phyloP scores from a whole-genome alignment of 2,888 invertebrate genomes.

The Epinotia brunnichana region DNA sequence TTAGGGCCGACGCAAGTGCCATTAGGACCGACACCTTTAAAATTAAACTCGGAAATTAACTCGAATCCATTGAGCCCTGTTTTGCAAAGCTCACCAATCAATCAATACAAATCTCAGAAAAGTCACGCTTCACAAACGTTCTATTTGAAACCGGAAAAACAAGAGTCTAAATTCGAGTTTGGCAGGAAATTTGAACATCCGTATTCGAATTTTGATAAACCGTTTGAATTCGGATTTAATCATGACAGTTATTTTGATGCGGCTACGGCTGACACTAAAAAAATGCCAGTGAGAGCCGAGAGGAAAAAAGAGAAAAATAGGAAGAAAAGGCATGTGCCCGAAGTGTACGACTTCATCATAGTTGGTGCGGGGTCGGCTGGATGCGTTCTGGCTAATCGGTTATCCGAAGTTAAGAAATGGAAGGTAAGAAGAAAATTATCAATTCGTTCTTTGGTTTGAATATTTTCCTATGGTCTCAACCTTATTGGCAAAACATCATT shows the following conservation, averaged over 20 bases:
- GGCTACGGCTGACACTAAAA: slow-evolving; percentile 58
- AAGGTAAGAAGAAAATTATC: slow-evolving; percentile 74
- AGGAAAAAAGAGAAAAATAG: slow-evolving; percentile 53
- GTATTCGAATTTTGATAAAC: slow-evolving; percentile 47
- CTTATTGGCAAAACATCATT: not conserved
- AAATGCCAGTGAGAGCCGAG: slow-evolving; percentile 48
- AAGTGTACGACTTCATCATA: slow-evolving; percentile 85
- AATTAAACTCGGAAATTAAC: slow-evolving; percentile 42
- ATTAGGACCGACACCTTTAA: slow-evolving; percentile 47
- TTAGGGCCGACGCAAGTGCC: slow-evolving; percentile 42
- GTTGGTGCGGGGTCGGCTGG: slow-evolving; percentile 88
- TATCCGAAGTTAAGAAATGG: slow-evolving; percentile 85
- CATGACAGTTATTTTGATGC: slow-evolving; percentile 56
- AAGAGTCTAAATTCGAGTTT: slow-evolving; percentile 51
- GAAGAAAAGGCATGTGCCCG: slow-evolving; percentile 59
- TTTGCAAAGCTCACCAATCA: slow-evolving; percentile 50
- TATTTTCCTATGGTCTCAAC: not conserved
- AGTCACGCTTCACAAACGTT: slow-evolving; percentile 54
- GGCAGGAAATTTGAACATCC: slow-evolving; percentile 47
- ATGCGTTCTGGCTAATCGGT: slow-evolving; percentile 86
- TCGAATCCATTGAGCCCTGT: slow-evolving; percentile 48
- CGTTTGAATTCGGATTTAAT: slow-evolving; percentile 51
- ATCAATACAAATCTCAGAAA: slow-evolving; percentile 49
- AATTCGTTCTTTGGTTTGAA: not conserved
- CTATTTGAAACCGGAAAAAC: slow-evolving; percentile 52